Evolutionary conservation across 1,140 invertebrate genomes (phyloP).

Genomic region (Kradibia gibbosae): DNA sequence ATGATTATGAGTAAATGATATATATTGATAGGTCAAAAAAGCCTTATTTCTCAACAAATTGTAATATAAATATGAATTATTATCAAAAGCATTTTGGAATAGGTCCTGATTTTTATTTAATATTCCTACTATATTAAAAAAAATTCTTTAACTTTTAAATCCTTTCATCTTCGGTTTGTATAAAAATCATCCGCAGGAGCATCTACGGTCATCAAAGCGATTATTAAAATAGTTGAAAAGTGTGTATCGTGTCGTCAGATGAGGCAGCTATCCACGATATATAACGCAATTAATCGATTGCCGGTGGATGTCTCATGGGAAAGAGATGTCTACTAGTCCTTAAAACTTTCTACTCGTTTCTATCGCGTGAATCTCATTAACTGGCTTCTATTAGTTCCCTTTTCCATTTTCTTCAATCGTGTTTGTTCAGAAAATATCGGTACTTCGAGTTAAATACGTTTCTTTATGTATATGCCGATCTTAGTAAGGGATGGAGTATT

Average conservation of each 20-base stretch:
- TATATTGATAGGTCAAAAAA: no score
- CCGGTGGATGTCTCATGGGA: neutral
- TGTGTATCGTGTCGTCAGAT: neutral
- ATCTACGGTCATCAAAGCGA: neutral
- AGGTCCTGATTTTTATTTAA: no score
- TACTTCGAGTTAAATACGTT: neutral
- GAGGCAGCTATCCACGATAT: neutral
- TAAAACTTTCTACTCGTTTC: neutral
- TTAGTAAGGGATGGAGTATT: neutral
- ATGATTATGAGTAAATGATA: no score
- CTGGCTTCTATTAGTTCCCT: neutral
- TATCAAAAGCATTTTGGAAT: no score
- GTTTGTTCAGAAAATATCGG: neutral
- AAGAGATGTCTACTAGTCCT: neutral
- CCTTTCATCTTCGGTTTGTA: neutral
- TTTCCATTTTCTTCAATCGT: neutral
- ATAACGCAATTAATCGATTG: slow-evolving; percentile 6
- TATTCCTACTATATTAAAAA: neutral
- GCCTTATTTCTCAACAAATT: no score
- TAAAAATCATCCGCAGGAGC: neutral
- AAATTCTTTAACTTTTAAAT: neutral
- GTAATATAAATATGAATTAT: no score
- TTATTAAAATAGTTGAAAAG: slow-evolving; percentile 2
- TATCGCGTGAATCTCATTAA: neutral
- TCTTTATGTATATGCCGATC: neutral